Evolutionary conservation across 1,140 invertebrate genomes (phyloP), one percentile per base, ranked within the genome.

Genomic region (Thaumetopoea pityocampa): DNA sequence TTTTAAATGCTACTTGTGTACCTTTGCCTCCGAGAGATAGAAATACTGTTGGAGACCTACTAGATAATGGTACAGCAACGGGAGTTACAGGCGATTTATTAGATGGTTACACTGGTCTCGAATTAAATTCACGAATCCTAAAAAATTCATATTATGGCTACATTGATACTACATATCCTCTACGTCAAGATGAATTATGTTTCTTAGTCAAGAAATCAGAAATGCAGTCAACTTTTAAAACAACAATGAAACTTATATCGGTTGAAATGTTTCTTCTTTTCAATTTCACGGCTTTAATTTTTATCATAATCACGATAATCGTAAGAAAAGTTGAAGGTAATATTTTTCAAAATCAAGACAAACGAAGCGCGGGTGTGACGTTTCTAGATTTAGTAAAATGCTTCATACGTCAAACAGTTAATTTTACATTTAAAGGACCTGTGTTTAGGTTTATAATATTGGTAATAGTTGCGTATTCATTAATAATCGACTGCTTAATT

Each of bases 141-240:
- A 78, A 74, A 41, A 74, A 58, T 9, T 63, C 64, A 3, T 82
- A 74, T 32, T 79, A 74, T 16, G 79, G 76, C 5, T 83, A 82
- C 20, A 80, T 85, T 14, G 81, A 85, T 20, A 80, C 74, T 2
- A 83, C 74, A 0, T 81, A 80, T 29, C 79, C 79, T 11, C 49
- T 81, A 0, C 20, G 36, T 3, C 66, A 79, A 51, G 76, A 85
- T 32, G 57, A 69, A 38, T 22, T 85, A 7, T 83, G 79, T 50
- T 83, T 83, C 35, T 26, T 85, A 7, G 53, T 76, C n/a, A 68
- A 66, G 41, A 83, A 80, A 38, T 64, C 67, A 9, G 47, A 47
- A 5, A 71, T 57, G 15, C 74, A 80, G 41, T 78, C 77, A 0
- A 67, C 68, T 1, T 84, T 80, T 45, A 67, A 37, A 20, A 72